Conservation (phyloP, 2,888 invertebrate genomes). For the Eretmocerus hayati region DNA sequence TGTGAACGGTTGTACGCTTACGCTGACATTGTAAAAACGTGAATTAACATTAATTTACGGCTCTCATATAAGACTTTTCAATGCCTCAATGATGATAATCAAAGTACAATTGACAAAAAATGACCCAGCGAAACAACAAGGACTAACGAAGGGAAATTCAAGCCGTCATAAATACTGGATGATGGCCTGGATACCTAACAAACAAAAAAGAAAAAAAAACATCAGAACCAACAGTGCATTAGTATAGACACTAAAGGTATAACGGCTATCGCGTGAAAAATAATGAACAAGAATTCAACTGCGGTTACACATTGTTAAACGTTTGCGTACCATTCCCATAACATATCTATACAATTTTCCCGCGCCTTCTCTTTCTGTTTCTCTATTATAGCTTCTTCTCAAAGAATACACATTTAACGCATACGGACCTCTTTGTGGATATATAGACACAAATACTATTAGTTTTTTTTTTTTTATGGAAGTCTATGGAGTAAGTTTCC, state of each 20-base stretch:
- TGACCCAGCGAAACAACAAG: neutral
- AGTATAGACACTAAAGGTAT: no score
- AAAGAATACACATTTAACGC: neutral
- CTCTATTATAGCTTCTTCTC: neutral
- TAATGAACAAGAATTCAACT: constrained; percentile 22
- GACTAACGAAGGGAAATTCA: constrained; percentile 14
- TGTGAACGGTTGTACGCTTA: no score
- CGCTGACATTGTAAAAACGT: no score
- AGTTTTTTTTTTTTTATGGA: no score
- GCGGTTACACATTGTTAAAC: constrained; percentile 21
- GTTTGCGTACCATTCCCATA: constrained; percentile 13
- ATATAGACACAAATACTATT: no score
- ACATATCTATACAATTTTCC: constrained; percentile 16
- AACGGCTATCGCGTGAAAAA: constrained; percentile 6
- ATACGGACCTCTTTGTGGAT: no score
- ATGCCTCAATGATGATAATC: neutral
- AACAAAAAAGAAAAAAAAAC: neutral
- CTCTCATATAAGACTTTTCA: no score
- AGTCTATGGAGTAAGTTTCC: no score
- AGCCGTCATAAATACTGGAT: constrained; percentile 1
- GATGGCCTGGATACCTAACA: no score
- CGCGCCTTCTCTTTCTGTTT: constrained; percentile 8
- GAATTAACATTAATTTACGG: no score
- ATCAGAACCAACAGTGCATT: no score
- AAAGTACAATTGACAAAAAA: neutral